These are phyloP conservation scores for Trachelus troglodyta DNA, from an alignment of 2,888 invertebrate genomes.

Conservation along the genomic window DNA sequence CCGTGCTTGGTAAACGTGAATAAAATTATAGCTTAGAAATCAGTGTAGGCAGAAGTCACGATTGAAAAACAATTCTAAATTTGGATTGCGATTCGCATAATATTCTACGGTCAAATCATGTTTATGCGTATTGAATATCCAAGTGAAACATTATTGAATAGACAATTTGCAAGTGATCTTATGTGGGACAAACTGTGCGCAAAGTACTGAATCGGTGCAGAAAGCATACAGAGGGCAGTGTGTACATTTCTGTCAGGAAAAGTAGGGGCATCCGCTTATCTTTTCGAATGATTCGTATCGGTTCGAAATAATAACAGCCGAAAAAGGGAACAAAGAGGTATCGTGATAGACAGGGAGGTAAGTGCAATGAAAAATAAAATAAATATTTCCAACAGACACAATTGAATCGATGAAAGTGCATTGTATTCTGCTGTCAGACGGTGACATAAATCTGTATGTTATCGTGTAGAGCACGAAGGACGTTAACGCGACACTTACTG, in stretches of 20 bases:
- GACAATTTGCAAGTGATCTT: not conserved
- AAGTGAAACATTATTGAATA: not conserved
- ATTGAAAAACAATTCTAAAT: not conserved
- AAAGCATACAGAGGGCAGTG: constrained; percentile 2
- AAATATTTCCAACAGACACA: not conserved
- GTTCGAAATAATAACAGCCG: not conserved
- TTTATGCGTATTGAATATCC: not conserved
- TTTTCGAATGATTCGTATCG: not conserved
- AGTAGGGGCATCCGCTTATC: constrained; percentile 6
- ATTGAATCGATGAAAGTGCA: not conserved
- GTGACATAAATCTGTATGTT: not conserved
- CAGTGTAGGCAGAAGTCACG: not conserved
- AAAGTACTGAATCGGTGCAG: not conserved
- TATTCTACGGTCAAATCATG: not conserved
- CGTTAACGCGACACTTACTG: constrained; percentile 71
- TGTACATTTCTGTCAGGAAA: not conserved
- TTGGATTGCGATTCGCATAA: not conserved
- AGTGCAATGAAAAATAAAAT: not conserved
- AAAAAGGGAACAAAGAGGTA: not conserved
- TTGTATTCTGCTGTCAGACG: not conserved
- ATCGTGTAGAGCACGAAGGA: not conserved
- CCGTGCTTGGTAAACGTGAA: too few species aligned
- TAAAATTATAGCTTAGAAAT: not conserved
- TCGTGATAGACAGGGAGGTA: not conserved
- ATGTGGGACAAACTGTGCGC: not conserved